A percentile compares a stretch with the other conserved stretches of the same genome.
These are phyloP conservation scores for Catostylus mosaicus DNA, from an alignment of 30 jellyfish, hydroid and myxozoan species.

Conservation along the genomic window DNA sequence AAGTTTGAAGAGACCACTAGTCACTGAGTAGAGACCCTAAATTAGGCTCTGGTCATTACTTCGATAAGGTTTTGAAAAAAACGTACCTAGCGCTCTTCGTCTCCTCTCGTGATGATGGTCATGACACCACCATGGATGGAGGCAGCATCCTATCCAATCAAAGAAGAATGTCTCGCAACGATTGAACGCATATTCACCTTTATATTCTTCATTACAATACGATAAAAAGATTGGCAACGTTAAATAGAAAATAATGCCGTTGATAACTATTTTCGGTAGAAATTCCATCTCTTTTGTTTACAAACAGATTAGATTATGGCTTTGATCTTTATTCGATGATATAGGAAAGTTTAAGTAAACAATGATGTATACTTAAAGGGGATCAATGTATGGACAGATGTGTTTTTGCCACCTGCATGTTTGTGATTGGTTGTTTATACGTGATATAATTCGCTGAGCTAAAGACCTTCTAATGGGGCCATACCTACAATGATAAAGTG, in stretches of 20 bases:
- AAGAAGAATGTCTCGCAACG: slow-evolving; percentile 2
- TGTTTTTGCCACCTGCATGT: background rate
- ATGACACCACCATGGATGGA: background rate
- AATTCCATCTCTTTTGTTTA: background rate
- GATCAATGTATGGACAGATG: background rate
- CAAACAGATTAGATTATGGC: background rate
- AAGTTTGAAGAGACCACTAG: no score
- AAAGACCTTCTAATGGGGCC: no score
- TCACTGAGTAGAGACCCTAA: no score
- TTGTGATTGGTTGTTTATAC: no score
- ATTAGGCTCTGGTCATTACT: no score
- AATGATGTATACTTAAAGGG: background rate
- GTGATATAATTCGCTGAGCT: no score
- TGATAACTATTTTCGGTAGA: background rate
- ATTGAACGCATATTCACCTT: background rate
- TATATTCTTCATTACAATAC: background rate
- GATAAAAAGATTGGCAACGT: background rate
- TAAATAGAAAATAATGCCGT: background rate
- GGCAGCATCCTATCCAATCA: slow-evolving; percentile 2
- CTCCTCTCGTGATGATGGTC: background rate
- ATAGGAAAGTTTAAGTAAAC: background rate
- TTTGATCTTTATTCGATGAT: background rate
- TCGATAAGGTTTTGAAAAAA: no score
- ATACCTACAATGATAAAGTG: no score
- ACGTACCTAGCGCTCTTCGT: background rate